Percentiles rank a stretch among this genome's conserved stretches.
phyloP scores from a whole-genome alignment of 2,888 invertebrate genomes.

The Acanthosepion lycidas region DNA sequence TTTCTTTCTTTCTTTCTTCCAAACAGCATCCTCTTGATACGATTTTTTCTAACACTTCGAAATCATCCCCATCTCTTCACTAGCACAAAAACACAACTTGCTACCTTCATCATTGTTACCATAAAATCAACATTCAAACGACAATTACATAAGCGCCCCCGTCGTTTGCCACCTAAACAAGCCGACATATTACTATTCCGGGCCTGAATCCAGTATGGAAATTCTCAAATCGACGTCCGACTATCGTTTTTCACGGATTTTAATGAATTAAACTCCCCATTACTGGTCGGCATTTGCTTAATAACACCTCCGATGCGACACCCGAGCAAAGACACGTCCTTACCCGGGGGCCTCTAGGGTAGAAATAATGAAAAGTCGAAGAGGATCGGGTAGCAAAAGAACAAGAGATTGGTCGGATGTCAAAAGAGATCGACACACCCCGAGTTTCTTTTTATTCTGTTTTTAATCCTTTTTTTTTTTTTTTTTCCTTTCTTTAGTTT shows the following conservation, averaged over 20 bases:
- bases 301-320: constrained; percentile 14
- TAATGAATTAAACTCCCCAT: constrained; percentile 22
- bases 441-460: no score
- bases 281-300: constrained; percentile 4
- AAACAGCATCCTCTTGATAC: not conserved
- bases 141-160: not conserved
- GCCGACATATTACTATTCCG: not conserved
- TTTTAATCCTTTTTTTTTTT: not conserved
- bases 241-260: not conserved
- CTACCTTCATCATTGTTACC: not conserved
- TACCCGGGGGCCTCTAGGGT: not conserved
- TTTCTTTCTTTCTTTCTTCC: not conserved
- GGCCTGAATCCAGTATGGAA: not conserved
- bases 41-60: not conserved
- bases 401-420: not conserved
- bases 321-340: not conserved
- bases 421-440: not conserved
- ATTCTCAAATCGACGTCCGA: not conserved
- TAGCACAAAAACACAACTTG: not conserved
- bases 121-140: not conserved
- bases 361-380: not conserved
- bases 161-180: not conserved
- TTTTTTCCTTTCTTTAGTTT: not conserved
- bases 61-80: not conserved
- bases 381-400: not conserved